Percentiles rank a stretch among this genome's conserved stretches.
Conservation (phyloP, 2,113 vertebrate genomes). For the Chaetodon trifascialis region DNA sequence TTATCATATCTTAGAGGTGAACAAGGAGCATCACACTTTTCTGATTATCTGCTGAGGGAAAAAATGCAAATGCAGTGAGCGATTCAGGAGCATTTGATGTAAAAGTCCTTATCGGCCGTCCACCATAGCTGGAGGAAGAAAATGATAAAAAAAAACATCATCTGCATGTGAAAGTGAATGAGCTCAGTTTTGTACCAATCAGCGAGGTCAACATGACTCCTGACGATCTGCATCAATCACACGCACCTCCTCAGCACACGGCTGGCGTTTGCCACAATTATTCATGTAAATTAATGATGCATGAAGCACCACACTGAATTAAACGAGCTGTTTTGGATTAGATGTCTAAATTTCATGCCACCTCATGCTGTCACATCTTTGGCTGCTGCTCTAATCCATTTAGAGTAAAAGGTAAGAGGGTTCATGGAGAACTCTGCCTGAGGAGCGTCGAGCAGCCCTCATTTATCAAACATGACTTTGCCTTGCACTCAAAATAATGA, state of each 20-base stretch:
- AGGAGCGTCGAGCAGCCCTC: neutral
- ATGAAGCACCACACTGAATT: constrained; percentile 1
- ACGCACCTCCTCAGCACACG: neutral
- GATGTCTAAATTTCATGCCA: constrained; percentile 5
- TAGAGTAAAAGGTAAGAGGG: neutral
- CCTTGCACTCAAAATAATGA: neutral
- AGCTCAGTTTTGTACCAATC: constrained; percentile 23
- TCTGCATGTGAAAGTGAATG: constrained; percentile 14
- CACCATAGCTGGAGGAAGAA: neutral
- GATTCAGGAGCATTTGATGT: neutral
- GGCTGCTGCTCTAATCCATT: neutral
- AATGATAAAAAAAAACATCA: neutral
- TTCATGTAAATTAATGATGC: constrained; percentile 21
- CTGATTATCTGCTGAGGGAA: neutral
- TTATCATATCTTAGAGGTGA: neutral
- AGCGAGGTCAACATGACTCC: constrained; percentile 11
- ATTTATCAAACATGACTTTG: neutral
- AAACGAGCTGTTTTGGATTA: constrained; percentile 17
- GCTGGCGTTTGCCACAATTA: constrained; percentile 14
- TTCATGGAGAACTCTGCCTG: constrained; percentile 3
- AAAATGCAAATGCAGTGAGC: neutral
- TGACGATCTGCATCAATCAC: constrained; percentile 27
- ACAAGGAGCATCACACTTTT: neutral
- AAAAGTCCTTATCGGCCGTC: neutral
- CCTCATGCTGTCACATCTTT: constrained; percentile 12